Evolutionary conservation across 2,113 vertebrate species (phyloP).

Genomic region (Seriola rivoliana): DNA sequence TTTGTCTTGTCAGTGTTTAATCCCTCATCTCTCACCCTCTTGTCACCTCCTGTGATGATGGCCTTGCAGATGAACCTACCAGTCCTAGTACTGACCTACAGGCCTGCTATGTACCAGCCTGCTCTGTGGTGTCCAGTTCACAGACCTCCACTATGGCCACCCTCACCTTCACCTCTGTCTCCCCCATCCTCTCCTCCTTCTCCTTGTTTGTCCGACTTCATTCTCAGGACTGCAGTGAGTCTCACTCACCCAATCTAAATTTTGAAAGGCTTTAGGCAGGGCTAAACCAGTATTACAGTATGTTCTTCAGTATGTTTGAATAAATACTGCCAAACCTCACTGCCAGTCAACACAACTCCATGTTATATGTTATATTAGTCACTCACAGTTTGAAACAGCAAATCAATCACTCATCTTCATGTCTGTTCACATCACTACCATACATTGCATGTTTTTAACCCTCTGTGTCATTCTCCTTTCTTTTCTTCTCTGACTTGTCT

Average conservation of each 20-base stretch:
- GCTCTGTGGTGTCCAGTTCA: constrained; percentile 90
- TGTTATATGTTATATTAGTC: background rate
- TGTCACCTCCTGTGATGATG: constrained; percentile 38
- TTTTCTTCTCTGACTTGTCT: constrained; percentile 4
- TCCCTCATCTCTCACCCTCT: constrained; percentile 11
- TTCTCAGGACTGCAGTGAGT: constrained; percentile 93
- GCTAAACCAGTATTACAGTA: constrained; percentile 14
- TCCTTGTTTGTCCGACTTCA: constrained; percentile 87
- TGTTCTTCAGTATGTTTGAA: background rate
- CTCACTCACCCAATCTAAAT: constrained; percentile 22
- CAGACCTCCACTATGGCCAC: constrained; percentile 84
- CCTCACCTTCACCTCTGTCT: constrained; percentile 85
- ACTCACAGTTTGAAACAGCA: background rate
- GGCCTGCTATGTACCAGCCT: constrained; percentile 90
- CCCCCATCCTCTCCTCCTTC: constrained; percentile 89
- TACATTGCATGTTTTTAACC: background rate
- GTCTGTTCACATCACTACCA: background rate
- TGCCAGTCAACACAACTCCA: too few relatives aligned
- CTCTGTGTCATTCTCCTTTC: background rate
- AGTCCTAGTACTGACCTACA: constrained; percentile 91
- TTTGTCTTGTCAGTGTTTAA: constrained; percentile 19
- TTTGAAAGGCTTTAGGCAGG: background rate
- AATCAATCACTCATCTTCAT: background rate
- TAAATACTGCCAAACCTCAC: background rate
- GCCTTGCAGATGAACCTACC: constrained; percentile 88